phyloP scores from a whole-genome alignment of 2,797 vertebrate genomes.

The Siniperca undulata region DNA sequence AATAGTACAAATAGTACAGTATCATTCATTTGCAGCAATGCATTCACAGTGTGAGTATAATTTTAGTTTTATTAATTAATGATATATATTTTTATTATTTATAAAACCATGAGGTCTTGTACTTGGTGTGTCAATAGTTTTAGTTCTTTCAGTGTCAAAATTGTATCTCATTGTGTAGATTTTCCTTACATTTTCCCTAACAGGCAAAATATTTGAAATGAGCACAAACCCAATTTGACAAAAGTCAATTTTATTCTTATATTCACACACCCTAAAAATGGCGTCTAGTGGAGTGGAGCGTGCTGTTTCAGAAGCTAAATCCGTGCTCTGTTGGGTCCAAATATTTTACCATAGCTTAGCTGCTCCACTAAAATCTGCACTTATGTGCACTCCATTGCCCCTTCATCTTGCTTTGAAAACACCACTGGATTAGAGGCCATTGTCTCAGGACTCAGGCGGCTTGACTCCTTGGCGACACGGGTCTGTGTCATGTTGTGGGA shows the following conservation, averaged over 20 bases:
- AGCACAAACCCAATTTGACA: conserved; percentile 56
- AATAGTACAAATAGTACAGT: background rate
- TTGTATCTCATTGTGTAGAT: conserved; percentile 34
- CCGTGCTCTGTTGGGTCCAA: conserved; percentile 72
- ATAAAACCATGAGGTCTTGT: background rate
- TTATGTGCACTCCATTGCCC: conserved; percentile 80
- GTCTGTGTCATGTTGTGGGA: conserved; percentile 74
- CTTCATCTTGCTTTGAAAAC: conserved; percentile 80
- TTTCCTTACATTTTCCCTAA: conserved; percentile 24
- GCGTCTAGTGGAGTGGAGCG: conserved; percentile 65
- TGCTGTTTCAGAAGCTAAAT: conserved; percentile 70
- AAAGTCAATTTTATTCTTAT: conserved; percentile 69
- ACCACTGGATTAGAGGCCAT: conserved; percentile 80
- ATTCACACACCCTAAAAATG: conserved; percentile 68
- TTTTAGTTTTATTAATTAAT: background rate
- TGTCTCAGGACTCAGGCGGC: conserved; percentile 75
- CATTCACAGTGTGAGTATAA: no score
- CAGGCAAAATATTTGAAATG: conserved; percentile 49
- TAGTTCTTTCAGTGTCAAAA: background rate
- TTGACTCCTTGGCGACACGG: conserved; percentile 72
- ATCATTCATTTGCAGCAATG: background rate
- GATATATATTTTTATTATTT: background rate
- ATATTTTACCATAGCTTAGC: conserved; percentile 84
- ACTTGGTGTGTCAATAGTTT: background rate
- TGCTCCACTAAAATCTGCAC: conserved; percentile 80